Base-by-base conservation (phyloP, 2,888 invertebrate species). In the Selenia dentaria region DNA sequence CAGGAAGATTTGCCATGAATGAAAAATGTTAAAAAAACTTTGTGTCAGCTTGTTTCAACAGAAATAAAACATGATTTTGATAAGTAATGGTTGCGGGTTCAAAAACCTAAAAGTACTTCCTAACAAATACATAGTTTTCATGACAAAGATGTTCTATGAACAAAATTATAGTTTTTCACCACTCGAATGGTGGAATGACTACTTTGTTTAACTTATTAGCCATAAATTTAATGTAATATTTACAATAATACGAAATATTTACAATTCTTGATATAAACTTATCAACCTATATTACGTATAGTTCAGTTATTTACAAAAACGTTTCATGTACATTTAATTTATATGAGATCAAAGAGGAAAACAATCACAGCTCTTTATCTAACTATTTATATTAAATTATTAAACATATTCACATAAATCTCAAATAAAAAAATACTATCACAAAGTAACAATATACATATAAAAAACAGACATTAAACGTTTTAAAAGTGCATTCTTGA, bases 211-310 rank as follows among this genome's bases (percentile, higher is more conserved):
- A 22, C n/a, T 44, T 47, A 62, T 62, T 37, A 61, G 40, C 58
- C 10, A 64, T 64, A 67, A 70, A 65, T 61, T 61, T 46, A 40
- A 49, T 40, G 59, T 70, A 71, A 68, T 81, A 84, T 85, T 69
- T 85, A 85, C 84, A 85, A 73, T 72, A 76, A 74, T 79, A 66
- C 61, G 74, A 80, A 83, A 76, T 87, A 86, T 87, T 74, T 88
- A 87, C 87, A 86, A 59, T 67, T 77, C 71, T 27, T 82, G 84
- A 83, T 83, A 82, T 82, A 77, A 80, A 76, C 68, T 64, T 73
- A 48, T 72, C 70, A 74, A 38, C 56, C 76, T 81, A 79, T 65
- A 39, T 79, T 75, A 79, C 77, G 78, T 79, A 78, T 77, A 70
- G 65, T 48, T 62, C 65, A 67, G 58, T 65, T 83, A 83, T 82